These are phyloP conservation scores for Cecropterus lyciades DNA, from an alignment of 1,140 invertebrate genomes.

Conservation along the genomic window DNA sequence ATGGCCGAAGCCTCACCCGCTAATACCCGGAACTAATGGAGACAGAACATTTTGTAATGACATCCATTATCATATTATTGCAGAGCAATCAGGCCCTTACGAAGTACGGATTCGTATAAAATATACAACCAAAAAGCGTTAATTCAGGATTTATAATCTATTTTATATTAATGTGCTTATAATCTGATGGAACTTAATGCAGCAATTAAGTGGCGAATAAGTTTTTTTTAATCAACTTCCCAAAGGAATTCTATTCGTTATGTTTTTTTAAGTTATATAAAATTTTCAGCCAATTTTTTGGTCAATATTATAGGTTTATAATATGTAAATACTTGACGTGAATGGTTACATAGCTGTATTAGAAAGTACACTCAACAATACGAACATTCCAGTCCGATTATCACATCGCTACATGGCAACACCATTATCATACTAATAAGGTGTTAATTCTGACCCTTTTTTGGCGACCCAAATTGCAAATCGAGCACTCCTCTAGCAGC, in stretches of 20 bases:
- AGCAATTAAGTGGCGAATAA: too few species aligned
- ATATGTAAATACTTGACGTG: background rate
- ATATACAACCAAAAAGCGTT: too few species aligned
- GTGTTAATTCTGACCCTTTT: background rate
- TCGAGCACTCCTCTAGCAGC: background rate
- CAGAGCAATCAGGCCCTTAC: constrained; percentile 41
- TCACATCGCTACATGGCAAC: background rate
- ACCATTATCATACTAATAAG: background rate
- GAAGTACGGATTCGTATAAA: too few species aligned
- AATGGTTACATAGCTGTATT: background rate
- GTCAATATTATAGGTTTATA: too few species aligned
- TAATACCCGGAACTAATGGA: constrained; percentile 48
- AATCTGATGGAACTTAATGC: too few species aligned
- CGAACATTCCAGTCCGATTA: background rate
- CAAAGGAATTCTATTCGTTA: too few species aligned
- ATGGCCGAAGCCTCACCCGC: constrained; percentile 30
- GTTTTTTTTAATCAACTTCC: too few species aligned
- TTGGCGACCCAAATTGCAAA: background rate
- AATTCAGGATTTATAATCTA: too few species aligned
- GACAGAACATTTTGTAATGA: constrained; percentile 37
- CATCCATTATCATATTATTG: constrained; percentile 46
- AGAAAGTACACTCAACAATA: background rate
- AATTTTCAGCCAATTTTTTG: too few species aligned
- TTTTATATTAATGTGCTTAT: too few species aligned
- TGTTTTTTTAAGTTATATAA: too few species aligned